Percentiles rank a stretch among this genome's conserved stretches.
Conservation (phyloP, 1,140 invertebrate species). For the Megalopta genalis region DNA sequence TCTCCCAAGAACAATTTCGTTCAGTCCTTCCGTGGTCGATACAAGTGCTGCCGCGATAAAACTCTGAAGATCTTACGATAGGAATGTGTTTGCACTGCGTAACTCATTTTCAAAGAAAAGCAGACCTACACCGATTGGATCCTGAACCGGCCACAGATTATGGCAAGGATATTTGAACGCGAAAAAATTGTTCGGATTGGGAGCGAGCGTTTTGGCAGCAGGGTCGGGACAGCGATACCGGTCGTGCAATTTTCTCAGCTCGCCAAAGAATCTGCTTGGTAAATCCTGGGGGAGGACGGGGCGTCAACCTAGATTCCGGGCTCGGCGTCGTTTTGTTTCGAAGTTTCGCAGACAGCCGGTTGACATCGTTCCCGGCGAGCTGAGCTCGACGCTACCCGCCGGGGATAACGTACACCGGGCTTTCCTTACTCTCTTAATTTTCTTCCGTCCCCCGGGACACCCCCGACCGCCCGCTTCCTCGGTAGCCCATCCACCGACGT, state of each 20-base stretch:
- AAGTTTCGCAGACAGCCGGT: slow-evolving; percentile 48
- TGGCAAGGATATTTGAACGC: neutral
- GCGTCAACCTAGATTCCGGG: slow-evolving; percentile 42
- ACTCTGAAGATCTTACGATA: no score
- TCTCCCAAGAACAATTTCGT: no score
- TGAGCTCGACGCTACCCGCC: slow-evolving; percentile 21
- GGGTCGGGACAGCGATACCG: slow-evolving; percentile 11
- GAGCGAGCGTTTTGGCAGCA: slow-evolving; percentile 9
- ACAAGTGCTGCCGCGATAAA: no score
- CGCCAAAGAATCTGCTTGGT: slow-evolving; percentile 34
- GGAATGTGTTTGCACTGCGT: no score
- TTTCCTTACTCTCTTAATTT: slow-evolving; percentile 66
- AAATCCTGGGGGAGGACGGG: slow-evolving; percentile 33
- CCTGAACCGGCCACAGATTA: no score
- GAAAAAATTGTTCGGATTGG: slow-evolving; percentile 18
- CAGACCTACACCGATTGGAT: no score
- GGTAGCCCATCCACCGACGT: no score
- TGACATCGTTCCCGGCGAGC: slow-evolving; percentile 45
- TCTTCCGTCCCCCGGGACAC: slow-evolving; percentile 14
- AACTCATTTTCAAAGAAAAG: no score
- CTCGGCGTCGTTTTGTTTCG: slow-evolving; percentile 41
- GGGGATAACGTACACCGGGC: slow-evolving; percentile 33
- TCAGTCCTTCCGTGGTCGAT: no score
- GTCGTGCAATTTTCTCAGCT: slow-evolving; percentile 23
- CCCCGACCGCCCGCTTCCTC: neutral